phyloP scores from a whole-genome alignment of 2,113 vertebrate genomes.

The Colistium nudipinnis region DNA sequence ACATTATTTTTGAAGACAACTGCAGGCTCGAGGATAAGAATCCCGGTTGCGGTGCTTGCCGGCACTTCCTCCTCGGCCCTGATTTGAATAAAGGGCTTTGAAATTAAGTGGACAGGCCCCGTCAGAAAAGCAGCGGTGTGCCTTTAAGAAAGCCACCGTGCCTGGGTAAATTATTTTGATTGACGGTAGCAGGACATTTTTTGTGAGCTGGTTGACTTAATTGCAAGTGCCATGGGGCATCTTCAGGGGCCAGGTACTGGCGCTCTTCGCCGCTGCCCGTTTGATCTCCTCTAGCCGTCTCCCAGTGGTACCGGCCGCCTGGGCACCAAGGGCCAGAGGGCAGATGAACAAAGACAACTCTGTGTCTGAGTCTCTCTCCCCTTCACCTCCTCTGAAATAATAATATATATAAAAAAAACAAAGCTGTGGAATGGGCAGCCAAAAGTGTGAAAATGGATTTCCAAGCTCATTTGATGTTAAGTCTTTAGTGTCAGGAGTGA shows the following conservation, averaged over 20 bases:
- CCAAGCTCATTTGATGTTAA: conserved; percentile 95
- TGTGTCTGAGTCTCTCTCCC: conserved; percentile 84
- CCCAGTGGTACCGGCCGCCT: conserved; percentile 87
- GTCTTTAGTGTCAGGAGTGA: conserved; percentile 92
- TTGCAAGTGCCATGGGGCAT: conserved; percentile 92
- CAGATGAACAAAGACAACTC: conserved; percentile 92
- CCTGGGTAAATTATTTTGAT: conserved; percentile 92
- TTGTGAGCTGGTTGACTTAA: conserved; percentile 86
- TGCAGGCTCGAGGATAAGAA: conserved; percentile 81
- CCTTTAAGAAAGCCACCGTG: conserved; percentile 85
- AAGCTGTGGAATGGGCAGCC: conserved; percentile 90
- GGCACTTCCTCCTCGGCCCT: conserved; percentile 74
- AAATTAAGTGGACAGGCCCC: conserved; percentile 84
- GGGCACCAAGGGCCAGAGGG: conserved; percentile 93
- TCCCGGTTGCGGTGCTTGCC: conserved; percentile 64
- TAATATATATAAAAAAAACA: conserved; percentile 87
- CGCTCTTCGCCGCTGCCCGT: conserved; percentile 74
- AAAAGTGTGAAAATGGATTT: conserved; percentile 95
- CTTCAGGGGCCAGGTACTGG: conserved; percentile 90
- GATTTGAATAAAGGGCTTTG: conserved; percentile 87
- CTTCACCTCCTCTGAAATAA: conserved; percentile 72
- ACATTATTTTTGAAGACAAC: conserved; percentile 81
- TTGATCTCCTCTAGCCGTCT: conserved; percentile 87
- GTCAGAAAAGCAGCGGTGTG: conserved; percentile 78
- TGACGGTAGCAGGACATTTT: conserved; percentile 88